A percentile compares a stretch with the other conserved stretches of the same genome.
Evolutionary conservation across 2,113 vertebrate species (phyloP).

Genomic region (Grammomys surdaster): DNA sequence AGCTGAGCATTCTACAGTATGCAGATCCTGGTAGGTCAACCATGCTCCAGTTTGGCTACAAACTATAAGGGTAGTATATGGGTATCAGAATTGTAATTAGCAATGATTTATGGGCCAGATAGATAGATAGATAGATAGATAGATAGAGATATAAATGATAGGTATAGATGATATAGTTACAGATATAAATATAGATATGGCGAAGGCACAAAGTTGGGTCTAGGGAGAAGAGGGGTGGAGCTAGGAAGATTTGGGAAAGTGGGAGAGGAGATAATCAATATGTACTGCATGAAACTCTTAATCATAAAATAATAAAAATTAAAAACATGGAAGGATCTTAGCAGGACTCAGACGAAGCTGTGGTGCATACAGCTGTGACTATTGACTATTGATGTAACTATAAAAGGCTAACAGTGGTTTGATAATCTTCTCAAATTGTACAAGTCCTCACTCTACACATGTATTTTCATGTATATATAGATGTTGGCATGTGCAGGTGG

Average conservation of each 20-base stretch:
- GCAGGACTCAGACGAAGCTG: background rate
- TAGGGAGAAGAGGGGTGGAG: background rate
- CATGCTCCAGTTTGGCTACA: background rate
- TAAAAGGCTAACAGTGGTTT: background rate
- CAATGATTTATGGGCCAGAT: too few species aligned
- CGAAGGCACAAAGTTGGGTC: background rate
- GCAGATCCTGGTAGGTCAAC: background rate
- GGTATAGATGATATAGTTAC: too few species aligned
- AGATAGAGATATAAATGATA: too few species aligned
- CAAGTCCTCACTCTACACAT: background rate
- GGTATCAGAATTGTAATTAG: background rate
- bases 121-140: too few species aligned
- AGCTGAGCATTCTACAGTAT: background rate
- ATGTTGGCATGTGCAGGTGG: background rate
- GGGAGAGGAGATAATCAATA: too few species aligned
- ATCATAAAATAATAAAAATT: background rate
- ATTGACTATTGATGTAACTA: background rate
- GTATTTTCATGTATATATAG: background rate
- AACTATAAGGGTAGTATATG: background rate
- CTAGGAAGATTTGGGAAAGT: background rate
- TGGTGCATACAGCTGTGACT: background rate
- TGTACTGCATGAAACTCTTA: background rate
- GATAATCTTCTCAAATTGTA: background rate
- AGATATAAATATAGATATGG: too few species aligned
- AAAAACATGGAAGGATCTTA: background rate